Evolutionary conservation across 2,888 invertebrate genomes (phyloP).

Genomic region (Sussaba pulchella): DNA sequence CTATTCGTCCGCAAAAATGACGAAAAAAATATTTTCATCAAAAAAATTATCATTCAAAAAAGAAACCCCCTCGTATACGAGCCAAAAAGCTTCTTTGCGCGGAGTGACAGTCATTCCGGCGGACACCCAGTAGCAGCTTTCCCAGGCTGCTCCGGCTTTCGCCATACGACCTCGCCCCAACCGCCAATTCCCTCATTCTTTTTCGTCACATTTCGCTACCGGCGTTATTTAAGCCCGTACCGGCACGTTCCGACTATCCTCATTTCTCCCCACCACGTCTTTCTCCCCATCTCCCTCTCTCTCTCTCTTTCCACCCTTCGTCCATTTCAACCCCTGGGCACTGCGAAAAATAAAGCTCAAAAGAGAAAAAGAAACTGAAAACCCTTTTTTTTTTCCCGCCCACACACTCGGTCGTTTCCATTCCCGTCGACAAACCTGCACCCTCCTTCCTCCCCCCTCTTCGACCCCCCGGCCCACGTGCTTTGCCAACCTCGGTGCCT

Average conservation of each 20-base stretch:
- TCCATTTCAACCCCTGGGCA: constrained; percentile 63
- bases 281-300: constrained; percentile 21
- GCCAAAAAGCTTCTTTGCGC: constrained; percentile 44
- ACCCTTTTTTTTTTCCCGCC: constrained; percentile 57
- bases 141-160: constrained; percentile 56
- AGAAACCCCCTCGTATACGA: constrained; percentile 10
- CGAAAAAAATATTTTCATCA: not conserved
- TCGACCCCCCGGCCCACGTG: constrained; percentile 28
- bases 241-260: constrained; percentile 56
- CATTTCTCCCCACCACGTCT: constrained; percentile 28
- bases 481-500: constrained; percentile 19
- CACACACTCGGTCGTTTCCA: constrained; percentile 65
- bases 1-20: not conserved
- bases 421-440: constrained; percentile 56
- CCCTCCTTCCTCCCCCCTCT: constrained; percentile 24
- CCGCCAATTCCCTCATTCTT: constrained; percentile 64
- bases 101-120: constrained; percentile 56
- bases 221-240: constrained; percentile 66
- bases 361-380: too few species aligned
- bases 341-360: constrained; percentile 58
- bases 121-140: constrained; percentile 58
- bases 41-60: not conserved
- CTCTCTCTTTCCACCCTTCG: constrained; percentile 49
- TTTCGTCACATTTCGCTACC: constrained; percentile 67
- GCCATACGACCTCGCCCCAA: constrained; percentile 61